phyloP scores from a whole-genome alignment of 1,140 invertebrate species.

The Drosophila carrolli region DNA sequence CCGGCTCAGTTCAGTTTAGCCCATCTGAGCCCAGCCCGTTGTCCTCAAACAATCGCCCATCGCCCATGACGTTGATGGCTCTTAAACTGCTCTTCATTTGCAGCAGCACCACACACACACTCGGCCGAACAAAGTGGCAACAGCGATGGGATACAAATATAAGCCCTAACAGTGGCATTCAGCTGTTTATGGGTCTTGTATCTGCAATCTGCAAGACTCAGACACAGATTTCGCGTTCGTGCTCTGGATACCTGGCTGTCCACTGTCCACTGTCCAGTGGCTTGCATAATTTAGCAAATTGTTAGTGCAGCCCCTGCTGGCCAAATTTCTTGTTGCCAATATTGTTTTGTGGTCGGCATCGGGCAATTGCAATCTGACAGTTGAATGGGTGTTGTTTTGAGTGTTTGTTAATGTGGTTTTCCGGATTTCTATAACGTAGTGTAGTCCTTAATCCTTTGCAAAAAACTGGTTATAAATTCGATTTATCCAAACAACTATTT shows the following conservation, averaged over 20 bases:
- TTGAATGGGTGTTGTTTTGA: slow-evolving; percentile 1
- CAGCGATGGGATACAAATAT: slow-evolving; percentile 38
- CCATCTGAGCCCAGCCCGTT: slow-evolving; percentile 10
- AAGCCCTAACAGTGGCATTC: slow-evolving; percentile 50
- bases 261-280: slow-evolving; percentile 8
- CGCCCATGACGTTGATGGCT: slow-evolving; percentile 68
- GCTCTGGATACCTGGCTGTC: slow-evolving; percentile 7
- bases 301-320: slow-evolving; percentile 12
- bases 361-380: slow-evolving; percentile 12
- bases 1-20: slow-evolving; percentile 1
- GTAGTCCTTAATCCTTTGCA: neutral
- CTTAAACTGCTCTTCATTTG: slow-evolving; percentile 73
- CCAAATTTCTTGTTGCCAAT: slow-evolving; percentile 36
- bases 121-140: slow-evolving; percentile 21
- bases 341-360: slow-evolving; percentile 36
- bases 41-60: slow-evolving; percentile 40
- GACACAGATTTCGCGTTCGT: slow-evolving; percentile 19
- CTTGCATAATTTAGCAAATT: slow-evolving; percentile 35
- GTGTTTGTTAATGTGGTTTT: slow-evolving; percentile 16
- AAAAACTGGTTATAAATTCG: no score
- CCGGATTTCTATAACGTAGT: neutral
- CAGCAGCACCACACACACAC: slow-evolving; percentile 17
- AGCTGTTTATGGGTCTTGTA: slow-evolving; percentile 34
- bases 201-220: slow-evolving; percentile 48
- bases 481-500: neutral